These are phyloP conservation scores for Pocillopora meandrina DNA, from an alignment of 92 coral and sea anemone species.

Conservation along the genomic window DNA sequence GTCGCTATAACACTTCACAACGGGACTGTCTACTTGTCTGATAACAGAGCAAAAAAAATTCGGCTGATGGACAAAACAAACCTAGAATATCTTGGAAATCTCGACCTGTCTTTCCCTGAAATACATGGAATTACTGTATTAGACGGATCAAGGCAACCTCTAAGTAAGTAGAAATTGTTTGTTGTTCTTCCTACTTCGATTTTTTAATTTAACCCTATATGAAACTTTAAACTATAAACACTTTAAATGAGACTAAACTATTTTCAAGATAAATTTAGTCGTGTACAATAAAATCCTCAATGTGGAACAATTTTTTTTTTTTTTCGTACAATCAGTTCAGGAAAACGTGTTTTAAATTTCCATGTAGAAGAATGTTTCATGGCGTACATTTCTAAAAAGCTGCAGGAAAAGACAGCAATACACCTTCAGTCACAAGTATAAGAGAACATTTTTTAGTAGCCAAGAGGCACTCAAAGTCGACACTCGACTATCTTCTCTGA, in stretches of 20 bases:
- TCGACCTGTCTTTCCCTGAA: background rate
- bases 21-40: background rate
- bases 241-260: too few relatives aligned
- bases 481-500: too few relatives aligned
- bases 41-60: background rate
- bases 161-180: background rate
- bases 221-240: too few relatives aligned
- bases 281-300: background rate
- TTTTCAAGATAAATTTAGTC: background rate
- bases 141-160: background rate
- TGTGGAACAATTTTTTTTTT: too few relatives aligned
- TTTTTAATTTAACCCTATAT: background rate
- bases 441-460: too few relatives aligned
- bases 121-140: background rate
- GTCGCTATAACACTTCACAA: background rate
- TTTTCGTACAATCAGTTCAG: too few relatives aligned
- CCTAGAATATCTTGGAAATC: background rate
- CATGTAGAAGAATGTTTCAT: too few relatives aligned
- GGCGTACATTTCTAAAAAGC: too few relatives aligned
- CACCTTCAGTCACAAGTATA: too few relatives aligned
- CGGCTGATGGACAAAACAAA: background rate
- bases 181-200: background rate
- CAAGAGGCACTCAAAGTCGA: too few relatives aligned
- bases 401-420: too few relatives aligned
- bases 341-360: too few relatives aligned